Evolutionary conservation across 2,888 invertebrate genomes (phyloP), one percentile per base, ranked within the genome.

Genomic region (Thyatira batis): DNA sequence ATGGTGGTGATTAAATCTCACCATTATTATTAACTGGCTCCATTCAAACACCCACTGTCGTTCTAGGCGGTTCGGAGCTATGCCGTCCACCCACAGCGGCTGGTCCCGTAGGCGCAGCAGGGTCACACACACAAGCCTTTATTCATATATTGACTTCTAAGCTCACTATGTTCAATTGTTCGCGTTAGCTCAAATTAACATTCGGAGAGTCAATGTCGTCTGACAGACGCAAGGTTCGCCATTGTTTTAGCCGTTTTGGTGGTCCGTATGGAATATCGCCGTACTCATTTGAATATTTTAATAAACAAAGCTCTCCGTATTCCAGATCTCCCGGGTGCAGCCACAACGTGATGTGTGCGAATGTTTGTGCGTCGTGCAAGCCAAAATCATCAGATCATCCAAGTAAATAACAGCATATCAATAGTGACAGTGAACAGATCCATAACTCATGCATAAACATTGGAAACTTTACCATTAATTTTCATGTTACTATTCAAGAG

Each of bases 1-100:
- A 88, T 85, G 87, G 79, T 79, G 89, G 91, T 90, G 91, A 92
- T 92, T 91, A 90, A 86, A 91, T 91, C 90, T 90, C 91, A 89
- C 90, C 91, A 92, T 91, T 90, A 91, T 91, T 91, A 91, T 90
- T 88, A 89, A 90, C 88, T 89, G 89, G 89, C 90, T 90, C 89
- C 89, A 92, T 92, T 90, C 84, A 88, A 85, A 89, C 91, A 92
- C 91, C 91, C 91, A 92, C 91, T 87, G 90, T 80, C 82, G 88
- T 84, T 82, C 87, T 87, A 86, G 87, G 87, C 86, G 84, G 86
- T 80, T 84, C 82, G 79, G 85, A 88, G 87, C 87, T 91, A 91
- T 91, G 91, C 85, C 90, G 91, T 92, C 90, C 91, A 90, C 91
- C 91, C 91, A 92, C 91, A 73, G 82, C 75, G 76, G 83, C 85